These are phyloP conservation scores for Drosophila buzzatii DNA, from an alignment of 2,888 invertebrate genomes.

Conservation along the genomic window DNA sequence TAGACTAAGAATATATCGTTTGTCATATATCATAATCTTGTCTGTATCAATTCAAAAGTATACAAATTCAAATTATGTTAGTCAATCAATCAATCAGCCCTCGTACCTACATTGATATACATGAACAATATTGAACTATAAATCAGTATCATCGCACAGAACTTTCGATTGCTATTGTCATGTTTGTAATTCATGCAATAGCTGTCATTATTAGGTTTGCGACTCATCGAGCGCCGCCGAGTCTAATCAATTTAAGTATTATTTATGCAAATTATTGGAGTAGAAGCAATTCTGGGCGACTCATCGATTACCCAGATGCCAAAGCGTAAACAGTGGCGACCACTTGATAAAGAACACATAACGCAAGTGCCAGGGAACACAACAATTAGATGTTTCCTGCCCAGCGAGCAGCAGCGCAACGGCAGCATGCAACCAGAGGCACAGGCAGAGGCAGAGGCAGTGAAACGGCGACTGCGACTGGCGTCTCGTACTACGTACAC, in stretches of 20 bases:
- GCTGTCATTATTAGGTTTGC: slow-evolving; percentile 33
- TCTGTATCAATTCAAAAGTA: neutral
- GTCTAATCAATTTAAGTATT: slow-evolving; percentile 56
- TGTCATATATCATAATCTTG: neutral
- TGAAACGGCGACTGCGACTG: slow-evolving; percentile 11
- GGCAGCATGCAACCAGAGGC: neutral
- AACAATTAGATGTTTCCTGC: slow-evolving; percentile 72
- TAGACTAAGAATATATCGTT: neutral
- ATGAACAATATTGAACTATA: neutral
- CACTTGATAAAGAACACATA: slow-evolving; percentile 40
- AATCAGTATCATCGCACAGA: neutral
- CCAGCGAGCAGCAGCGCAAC: slow-evolving; percentile 19
- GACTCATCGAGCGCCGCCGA: neutral
- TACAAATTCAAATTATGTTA: neutral
- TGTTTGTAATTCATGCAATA: slow-evolving; percentile 7
- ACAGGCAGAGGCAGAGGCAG: neutral
- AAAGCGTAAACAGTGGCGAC: slow-evolving; percentile 47
- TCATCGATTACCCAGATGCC: slow-evolving; percentile 59
- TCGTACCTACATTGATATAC: neutral
- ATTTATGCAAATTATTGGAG: slow-evolving; percentile 66
- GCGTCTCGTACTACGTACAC: slow-evolving; percentile 11
- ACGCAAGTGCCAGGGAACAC: slow-evolving; percentile 43
- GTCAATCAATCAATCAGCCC: neutral
- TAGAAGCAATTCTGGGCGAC: slow-evolving; percentile 38
- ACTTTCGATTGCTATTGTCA: slow-evolving; percentile 1